These are phyloP conservation scores for Willisornis vidua DNA, from an alignment of 2,113 vertebrate species.

Conservation along the genomic window DNA sequence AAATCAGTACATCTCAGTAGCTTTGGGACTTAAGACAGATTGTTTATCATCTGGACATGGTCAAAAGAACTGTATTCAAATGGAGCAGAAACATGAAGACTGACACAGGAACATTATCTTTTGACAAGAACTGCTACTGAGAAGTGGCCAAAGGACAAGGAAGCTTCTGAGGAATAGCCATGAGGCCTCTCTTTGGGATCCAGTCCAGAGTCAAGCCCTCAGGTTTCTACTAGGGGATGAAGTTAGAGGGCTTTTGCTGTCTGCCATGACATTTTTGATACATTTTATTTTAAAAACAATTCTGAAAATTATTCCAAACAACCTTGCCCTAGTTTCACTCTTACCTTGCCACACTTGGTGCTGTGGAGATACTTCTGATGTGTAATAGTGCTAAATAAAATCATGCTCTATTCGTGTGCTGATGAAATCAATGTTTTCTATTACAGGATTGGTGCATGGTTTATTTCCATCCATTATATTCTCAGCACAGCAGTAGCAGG, in stretches of 20 bases:
- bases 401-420: background rate
- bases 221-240: background rate
- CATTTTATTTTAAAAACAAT: background rate
- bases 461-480: conserved; percentile 32
- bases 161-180: background rate
- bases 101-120: background rate
- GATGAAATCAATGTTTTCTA: conserved; percentile 19
- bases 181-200: background rate
- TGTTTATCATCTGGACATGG: background rate
- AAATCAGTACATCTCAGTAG: background rate
- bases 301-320: background rate
- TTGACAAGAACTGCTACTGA: background rate
- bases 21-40: background rate
- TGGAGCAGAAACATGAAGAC: background rate
- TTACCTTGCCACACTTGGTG: background rate
- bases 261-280: background rate
- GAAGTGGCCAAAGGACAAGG: background rate
- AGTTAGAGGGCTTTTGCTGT: background rate
- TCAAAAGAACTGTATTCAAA: background rate
- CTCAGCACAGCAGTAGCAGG: background rate
- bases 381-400: background rate
- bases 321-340: background rate
- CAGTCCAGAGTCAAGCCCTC: background rate
- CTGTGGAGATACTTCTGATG: background rate
- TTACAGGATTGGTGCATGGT: background rate